Percentiles rank a stretch among this genome's conserved stretches.
These are phyloP conservation scores for Cacatua alba DNA, from an alignment of 2,113 vertebrate species.

Conservation along the genomic window DNA sequence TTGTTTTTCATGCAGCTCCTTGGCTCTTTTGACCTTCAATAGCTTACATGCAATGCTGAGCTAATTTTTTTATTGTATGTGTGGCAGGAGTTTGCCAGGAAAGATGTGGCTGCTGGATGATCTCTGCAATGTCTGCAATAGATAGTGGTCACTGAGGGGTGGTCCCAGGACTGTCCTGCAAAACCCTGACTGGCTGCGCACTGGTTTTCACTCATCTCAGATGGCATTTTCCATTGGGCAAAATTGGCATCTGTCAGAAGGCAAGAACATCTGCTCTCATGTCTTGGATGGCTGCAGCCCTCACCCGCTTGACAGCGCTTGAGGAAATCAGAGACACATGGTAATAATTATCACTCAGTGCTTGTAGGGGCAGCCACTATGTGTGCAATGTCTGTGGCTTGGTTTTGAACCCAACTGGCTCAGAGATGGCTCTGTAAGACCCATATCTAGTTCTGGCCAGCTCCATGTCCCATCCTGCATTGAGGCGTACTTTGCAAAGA, in stretches of 20 bases:
- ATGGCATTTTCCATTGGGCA: conserved; percentile 8
- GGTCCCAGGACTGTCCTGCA: background rate
- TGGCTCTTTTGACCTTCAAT: background rate
- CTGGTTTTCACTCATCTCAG: background rate
- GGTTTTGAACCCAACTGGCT: background rate
- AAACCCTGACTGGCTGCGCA: background rate
- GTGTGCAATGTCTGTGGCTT: conserved; percentile 32
- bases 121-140: background rate
- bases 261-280: conserved; percentile 29
- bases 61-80: background rate
- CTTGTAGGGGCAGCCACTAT: background rate
- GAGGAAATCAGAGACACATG: background rate
- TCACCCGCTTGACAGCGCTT: background rate
- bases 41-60: background rate
- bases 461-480: background rate
- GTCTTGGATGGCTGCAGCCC: background rate
- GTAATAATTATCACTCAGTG: conserved; percentile 4
- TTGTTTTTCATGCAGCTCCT: background rate
- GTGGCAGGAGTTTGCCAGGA: background rate
- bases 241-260: conserved; percentile 14
- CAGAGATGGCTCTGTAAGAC: background rate
- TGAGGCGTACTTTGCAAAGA: background rate
- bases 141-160: background rate
- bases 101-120: background rate
- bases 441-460: background rate